Percentiles rank a stretch among this genome's conserved stretches.
Evolutionary conservation across 2,797 vertebrate genomes (phyloP).

Genomic region (Xiphophorus birchmanni): DNA sequence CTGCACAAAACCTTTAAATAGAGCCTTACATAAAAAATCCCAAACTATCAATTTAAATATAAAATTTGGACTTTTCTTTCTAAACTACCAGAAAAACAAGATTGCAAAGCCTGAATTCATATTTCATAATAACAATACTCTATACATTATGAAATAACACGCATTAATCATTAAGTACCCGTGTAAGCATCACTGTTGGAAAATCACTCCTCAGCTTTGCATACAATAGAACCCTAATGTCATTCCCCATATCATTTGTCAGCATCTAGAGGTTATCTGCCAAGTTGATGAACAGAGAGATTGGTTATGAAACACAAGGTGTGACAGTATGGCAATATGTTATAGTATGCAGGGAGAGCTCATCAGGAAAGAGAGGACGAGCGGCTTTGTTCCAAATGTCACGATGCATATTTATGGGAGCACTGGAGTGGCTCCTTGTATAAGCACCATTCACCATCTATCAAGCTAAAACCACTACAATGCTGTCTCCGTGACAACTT

Average conservation of each 20-base stretch:
- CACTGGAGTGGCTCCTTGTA: constrained; percentile 81
- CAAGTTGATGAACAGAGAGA: constrained; percentile 83
- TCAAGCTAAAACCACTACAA: constrained; percentile 77
- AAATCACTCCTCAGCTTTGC: constrained; percentile 59
- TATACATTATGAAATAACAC: constrained; percentile 41
- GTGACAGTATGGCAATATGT: constrained; percentile 84
- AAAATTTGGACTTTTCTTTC: constrained; percentile 28
- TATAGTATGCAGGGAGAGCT: constrained; percentile 82
- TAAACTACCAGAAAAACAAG: constrained; percentile 29
- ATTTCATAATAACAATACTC: constrained; percentile 21
- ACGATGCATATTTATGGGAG: constrained; percentile 88
- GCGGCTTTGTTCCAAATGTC: constrained; percentile 89
- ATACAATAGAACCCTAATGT: constrained; percentile 67
- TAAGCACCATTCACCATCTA: constrained; percentile 83
- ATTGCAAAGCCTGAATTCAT: constrained; percentile 12
- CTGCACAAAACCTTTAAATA: neutral
- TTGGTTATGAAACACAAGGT: constrained; percentile 83
- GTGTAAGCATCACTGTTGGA: constrained; percentile 48
- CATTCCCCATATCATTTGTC: constrained; percentile 75
- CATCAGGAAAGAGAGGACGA: constrained; percentile 84
- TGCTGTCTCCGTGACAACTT: constrained; percentile 76
- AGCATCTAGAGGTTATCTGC: constrained; percentile 81
- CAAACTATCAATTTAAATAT: constrained; percentile 5
- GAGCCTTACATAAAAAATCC: neutral
- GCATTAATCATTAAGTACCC: constrained; percentile 65